phyloP scores from a whole-genome alignment of 2,888 invertebrate genomes.

The Brenthis hecate region DNA sequence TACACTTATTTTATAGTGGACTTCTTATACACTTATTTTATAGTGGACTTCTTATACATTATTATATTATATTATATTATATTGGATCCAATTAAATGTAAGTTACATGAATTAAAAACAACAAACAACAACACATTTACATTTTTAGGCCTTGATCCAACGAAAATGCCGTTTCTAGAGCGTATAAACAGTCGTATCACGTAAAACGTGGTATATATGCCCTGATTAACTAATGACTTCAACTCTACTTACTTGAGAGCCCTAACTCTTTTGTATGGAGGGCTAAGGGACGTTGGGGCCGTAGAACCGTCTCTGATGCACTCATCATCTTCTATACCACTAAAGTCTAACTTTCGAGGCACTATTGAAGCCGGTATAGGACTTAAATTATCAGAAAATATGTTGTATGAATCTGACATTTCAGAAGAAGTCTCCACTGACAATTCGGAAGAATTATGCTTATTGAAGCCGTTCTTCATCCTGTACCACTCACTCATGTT shows the following conservation, averaged over 20 bases:
- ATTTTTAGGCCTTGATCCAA: background rate
- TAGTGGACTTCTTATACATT: too few relatives aligned
- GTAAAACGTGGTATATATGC: conserved; percentile 54
- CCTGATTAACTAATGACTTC: conserved; percentile 39
- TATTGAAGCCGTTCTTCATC: conserved; percentile 67
- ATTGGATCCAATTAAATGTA: background rate
- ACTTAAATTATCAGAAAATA: conserved; percentile 82
- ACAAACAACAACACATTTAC: conserved; percentile 5
- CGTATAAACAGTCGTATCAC: background rate
- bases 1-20: too few relatives aligned
- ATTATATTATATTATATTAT: too few relatives aligned
- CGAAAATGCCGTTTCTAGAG: background rate
- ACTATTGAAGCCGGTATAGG: conserved; percentile 79
- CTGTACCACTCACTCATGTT: conserved; percentile 76
- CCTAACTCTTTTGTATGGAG: conserved; percentile 83
- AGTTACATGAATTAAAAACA: conserved; percentile 11
- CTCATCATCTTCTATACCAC: conserved; percentile 69
- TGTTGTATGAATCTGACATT: conserved; percentile 84
- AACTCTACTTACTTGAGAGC: conserved; percentile 75
- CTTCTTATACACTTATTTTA: too few relatives aligned
- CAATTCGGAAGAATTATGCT: conserved; percentile 78
- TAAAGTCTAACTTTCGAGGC: conserved; percentile 84
- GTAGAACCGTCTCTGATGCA: conserved; percentile 63
- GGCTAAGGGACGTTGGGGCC: conserved; percentile 66
- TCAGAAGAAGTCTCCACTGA: conserved; percentile 84